Evolutionary conservation across 2,797 vertebrate genomes (phyloP), one percentile per base, ranked within the genome.

Genomic region (Heterohyrax brucei): DNA sequence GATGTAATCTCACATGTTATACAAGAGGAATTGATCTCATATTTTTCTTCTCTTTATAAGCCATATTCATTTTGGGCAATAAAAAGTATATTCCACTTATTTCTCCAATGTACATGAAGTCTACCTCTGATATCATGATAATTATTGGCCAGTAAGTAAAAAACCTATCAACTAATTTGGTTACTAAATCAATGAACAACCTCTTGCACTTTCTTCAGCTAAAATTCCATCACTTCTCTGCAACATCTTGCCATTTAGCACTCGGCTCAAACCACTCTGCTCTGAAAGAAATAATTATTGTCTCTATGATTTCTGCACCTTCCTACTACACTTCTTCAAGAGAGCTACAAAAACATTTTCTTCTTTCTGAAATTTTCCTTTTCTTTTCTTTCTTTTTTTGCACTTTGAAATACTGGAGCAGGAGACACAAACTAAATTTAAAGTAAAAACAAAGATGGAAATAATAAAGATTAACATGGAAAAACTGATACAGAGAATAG

Each of bases 221-320:
- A 73, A 73, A 48, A 44, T 82, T 62, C 10, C 7, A 28, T 39
- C 2, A 5, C 4, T 61, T 92, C 22, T 79, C 61, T 10, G 53
- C 16, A 77, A 9, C 30, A 1, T 12, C 28, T 77, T 59, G 19
- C 5, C 75, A 12, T 33, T 48, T 14, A 83, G 64, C 18, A 46
- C n/a, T 79, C 44, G 53, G n/a, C 18, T 85, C 30, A 64, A 10
- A 59, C 5, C 30, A 59, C 16, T 6, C 21, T 46, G 5, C 72
- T 70, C 30, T 76, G 24, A 92, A 91, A 10, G 14, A 87, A 87
- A 16, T 21, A 70, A 61, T 66, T 82, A 24, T 10, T 33, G 19
- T 64, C 24, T 87, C 24, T 87, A 75, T 87, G 56, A 44, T 92
- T 89, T 66, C 28, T 81, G n/a, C 39, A 64, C 10, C 12, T 91